phyloP scores from a whole-genome alignment of 2,113 vertebrate species.

The Malurus cyaneus region DNA sequence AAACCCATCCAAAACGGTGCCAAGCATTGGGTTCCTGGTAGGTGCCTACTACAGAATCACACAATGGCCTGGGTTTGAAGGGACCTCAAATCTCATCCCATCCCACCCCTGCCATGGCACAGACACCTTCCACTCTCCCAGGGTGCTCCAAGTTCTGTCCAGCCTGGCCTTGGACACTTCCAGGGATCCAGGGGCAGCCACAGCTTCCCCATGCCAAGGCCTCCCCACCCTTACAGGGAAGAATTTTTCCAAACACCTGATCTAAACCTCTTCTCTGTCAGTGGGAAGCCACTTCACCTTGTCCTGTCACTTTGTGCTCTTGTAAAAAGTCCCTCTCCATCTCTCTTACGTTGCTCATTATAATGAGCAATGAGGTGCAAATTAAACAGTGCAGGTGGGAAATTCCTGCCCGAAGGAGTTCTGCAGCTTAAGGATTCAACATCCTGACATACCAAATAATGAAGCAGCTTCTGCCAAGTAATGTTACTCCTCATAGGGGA shows the following conservation, averaged over 20 bases:
- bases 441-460: neutral
- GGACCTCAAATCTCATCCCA: neutral
- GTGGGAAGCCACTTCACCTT: neutral
- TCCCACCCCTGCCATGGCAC: neutral
- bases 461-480: neutral
- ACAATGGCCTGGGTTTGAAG: neutral
- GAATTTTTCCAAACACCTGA: neutral
- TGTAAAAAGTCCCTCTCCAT: neutral
- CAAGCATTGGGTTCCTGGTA: neutral
- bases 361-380: neutral
- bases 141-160: fast-evolving
- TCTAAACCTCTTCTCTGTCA: neutral
- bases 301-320: neutral
- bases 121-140: fast-evolving
- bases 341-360: neutral
- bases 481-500: neutral
- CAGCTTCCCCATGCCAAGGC: neutral
- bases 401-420: neutral
- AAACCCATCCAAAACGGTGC: neutral
- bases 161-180: neutral
- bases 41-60: neutral
- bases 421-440: neutral
- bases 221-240: neutral
- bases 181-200: neutral
- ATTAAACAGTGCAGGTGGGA: neutral